Evolutionary conservation across 2,888 invertebrate species (phyloP), one percentile per base, ranked within the genome.

Genomic region (Palloptera scutellata): DNA sequence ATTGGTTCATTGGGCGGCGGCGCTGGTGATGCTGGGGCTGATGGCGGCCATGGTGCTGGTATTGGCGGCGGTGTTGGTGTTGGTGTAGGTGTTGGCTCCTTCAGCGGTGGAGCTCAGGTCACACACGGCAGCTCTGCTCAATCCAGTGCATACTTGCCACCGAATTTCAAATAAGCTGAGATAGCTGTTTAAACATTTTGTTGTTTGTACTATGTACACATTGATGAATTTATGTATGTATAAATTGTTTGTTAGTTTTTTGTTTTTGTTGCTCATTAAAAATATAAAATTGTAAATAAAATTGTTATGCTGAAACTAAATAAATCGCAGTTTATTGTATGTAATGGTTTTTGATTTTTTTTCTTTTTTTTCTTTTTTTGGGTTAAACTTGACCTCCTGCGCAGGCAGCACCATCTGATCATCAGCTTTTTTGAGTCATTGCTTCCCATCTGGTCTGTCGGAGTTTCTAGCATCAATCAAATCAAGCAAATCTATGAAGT

Each of bases 1-100:
- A 81, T 84, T 72, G 84, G 84, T 9, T 81, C 84, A 2, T 69
- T 84, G 54, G 82, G 81, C 40, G 74, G 73, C 10, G 76, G 74
- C 19, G 62, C 48, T 20, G 70, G 70, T 58, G 65, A 19, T 69
- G 71, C 69, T 45, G 74, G 72, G 17, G 58, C 52, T 53, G 60
- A 48, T 17, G 60, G 53, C 43, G 64, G 66, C 19, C 53, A 40
- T 42, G 58, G 15, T 42, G 59, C 70, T 48, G 62, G 64, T 43
- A 61, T 55, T 30, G 65, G 55, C 53, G 9, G 17, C 64, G 69
- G 70, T 42, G 72, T 76, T 41, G 74, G 72, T 30, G 68, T 61
- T 11, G 71, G 57, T 61, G 55, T 30, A 41, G 58, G 71, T 51
- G 63, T 52, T 65, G 68, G 70, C 42, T 51, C 72, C 51, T 55